phyloP scores from a whole-genome alignment of 2,888 invertebrate species.

The Pediacus dermestoides region DNA sequence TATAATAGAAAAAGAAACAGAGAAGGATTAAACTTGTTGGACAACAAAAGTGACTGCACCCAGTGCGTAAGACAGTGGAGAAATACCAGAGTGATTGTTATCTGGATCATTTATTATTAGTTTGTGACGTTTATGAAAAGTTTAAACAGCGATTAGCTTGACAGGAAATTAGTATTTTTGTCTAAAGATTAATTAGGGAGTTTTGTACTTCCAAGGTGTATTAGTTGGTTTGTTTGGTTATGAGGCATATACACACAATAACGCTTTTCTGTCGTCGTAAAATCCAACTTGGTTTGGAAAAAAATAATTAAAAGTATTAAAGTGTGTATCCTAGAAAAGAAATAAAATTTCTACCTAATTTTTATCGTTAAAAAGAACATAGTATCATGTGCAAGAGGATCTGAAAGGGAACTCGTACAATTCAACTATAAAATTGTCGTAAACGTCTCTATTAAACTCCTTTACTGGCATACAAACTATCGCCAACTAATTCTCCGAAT shows the following conservation, averaged over 20 bases:
- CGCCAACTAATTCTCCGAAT: constrained; percentile 27
- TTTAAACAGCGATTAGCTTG: too few relatives aligned
- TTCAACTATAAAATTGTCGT: constrained; percentile 32
- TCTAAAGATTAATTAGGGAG: too few relatives aligned
- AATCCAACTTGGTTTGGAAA: too few relatives aligned
- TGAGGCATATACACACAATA: too few relatives aligned
- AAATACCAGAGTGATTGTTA: constrained; percentile 9
- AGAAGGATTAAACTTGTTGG: neutral
- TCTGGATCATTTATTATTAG: constrained; percentile 9
- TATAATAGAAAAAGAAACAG: too few relatives aligned
- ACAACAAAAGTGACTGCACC: neutral
- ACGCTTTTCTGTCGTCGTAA: too few relatives aligned
- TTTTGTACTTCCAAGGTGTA: too few relatives aligned
- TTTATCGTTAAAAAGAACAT: constrained; percentile 7
- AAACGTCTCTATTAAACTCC: constrained; percentile 33
- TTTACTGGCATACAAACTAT: constrained; percentile 29
- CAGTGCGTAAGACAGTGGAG: constrained; percentile 9
- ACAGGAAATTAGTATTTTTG: too few relatives aligned
- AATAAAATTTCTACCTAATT: constrained; percentile 4
- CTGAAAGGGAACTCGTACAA: constrained; percentile 21
- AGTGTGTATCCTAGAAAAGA: neutral
- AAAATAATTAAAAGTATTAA: too few relatives aligned
- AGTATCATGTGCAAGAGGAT: constrained; percentile 5
- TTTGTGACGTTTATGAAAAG: constrained; percentile 4
- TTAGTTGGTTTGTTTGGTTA: too few relatives aligned